These are phyloP conservation scores for Sitophilus oryzae DNA, from an alignment of 1,140 invertebrate genomes.

Conservation along the genomic window DNA sequence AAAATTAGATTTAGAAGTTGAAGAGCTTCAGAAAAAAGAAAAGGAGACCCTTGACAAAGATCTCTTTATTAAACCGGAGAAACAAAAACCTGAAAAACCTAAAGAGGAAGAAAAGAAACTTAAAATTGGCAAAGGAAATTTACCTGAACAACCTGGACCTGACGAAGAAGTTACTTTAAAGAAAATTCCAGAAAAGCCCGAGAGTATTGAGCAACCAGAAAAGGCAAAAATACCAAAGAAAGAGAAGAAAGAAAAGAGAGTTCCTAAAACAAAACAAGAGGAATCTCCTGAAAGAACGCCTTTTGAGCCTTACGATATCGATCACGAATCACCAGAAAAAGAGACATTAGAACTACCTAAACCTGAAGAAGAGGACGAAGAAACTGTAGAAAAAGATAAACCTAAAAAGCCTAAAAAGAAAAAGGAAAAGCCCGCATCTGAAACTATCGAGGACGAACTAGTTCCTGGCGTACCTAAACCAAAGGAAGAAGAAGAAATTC, in stretches of 20 bases:
- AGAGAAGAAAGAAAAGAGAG: slow-evolving; percentile 33
- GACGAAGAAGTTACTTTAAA: slow-evolving; percentile 32
- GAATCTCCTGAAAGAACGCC: slow-evolving; percentile 3
- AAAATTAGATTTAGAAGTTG: slow-evolving; percentile 52
- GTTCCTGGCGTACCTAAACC: slow-evolving; percentile 31
- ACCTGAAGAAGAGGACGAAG: slow-evolving; percentile 29
- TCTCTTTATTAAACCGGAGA: slow-evolving; percentile 36
- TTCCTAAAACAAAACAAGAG: slow-evolving; percentile 24
- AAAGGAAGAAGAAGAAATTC: slow-evolving; percentile 34
- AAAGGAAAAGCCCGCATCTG: slow-evolving; percentile 30
- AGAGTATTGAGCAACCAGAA: slow-evolving; percentile 1
- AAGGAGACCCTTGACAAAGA: slow-evolving; percentile 41
- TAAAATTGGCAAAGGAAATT: slow-evolving; percentile 49
- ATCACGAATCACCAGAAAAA: slow-evolving; percentile 28
- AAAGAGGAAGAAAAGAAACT: slow-evolving; percentile 44
- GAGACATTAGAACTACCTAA: slow-evolving; percentile 29
- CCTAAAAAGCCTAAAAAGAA: slow-evolving; percentile 30
- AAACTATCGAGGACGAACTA: slow-evolving; percentile 33
- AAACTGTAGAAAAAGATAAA: slow-evolving; percentile 29
- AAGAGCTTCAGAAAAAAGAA: slow-evolving; percentile 46
- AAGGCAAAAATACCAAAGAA: slow-evolving; percentile 32
- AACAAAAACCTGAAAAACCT: slow-evolving; percentile 39
- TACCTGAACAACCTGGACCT: slow-evolving; percentile 41
- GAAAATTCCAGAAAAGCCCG: slow-evolving; percentile 31
- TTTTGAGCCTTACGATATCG: slow-evolving; percentile 38